Percentiles rank a stretch among this genome's conserved stretches.
Conservation (phyloP, 1,140 invertebrate species). For the Bombus sibiricus region DNA sequence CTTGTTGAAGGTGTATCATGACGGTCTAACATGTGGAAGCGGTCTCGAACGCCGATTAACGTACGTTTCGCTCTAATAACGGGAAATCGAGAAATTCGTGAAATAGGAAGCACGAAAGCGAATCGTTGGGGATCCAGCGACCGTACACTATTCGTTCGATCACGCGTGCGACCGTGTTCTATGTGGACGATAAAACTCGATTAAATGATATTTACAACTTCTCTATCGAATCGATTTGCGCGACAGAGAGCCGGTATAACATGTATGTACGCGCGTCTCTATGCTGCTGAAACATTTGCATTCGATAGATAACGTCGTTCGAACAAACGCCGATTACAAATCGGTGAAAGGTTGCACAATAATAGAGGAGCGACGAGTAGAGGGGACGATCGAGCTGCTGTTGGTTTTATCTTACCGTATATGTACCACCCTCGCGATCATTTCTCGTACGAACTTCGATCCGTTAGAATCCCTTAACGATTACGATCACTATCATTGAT, state of each 20-base stretch:
- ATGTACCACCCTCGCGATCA: neutral
- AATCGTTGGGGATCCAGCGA: constrained; percentile 39
- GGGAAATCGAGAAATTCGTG: constrained; percentile 50
- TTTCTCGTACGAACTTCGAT: constrained; percentile 20
- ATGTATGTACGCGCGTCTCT: neutral
- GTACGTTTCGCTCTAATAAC: constrained; percentile 48
- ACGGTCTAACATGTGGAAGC: neutral
- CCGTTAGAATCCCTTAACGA: constrained; percentile 43
- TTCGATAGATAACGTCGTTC: constrained; percentile 6
- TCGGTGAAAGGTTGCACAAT: constrained; percentile 12
- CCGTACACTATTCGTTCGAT: constrained; percentile 18
- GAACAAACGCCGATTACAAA: constrained; percentile 11
- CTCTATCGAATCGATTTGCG: constrained; percentile 9
- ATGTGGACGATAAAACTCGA: constrained; percentile 23
- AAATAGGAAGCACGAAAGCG: constrained; percentile 38
- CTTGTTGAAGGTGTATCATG: constrained; percentile 1
- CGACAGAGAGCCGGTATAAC: neutral
- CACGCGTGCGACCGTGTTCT: constrained; percentile 37
- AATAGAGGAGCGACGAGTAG: neutral
- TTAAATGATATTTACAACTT: constrained; percentile 38
- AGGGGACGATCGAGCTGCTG: neutral
- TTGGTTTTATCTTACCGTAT: neutral
- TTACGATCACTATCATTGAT: constrained; percentile 8
- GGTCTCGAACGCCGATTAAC: constrained; percentile 22
- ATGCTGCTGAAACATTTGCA: neutral